Evolutionary conservation across 2,113 vertebrate genomes (phyloP).

Genomic region (Amazona vittata): DNA sequence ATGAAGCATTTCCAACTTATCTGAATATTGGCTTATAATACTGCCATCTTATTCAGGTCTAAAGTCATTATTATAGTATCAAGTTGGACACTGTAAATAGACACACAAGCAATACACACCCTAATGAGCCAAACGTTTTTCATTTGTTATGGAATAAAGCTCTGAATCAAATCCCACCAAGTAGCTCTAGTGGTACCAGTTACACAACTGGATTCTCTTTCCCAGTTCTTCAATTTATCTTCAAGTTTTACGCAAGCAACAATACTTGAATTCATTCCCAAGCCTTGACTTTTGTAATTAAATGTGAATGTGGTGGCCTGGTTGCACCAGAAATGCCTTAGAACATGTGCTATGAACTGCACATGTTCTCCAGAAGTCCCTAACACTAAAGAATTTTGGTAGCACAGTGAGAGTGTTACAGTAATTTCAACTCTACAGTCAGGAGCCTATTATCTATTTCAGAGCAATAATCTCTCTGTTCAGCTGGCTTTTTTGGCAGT

Average conservation of each 20-base stretch:
- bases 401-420: background rate
- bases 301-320: background rate
- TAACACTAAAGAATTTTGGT: background rate
- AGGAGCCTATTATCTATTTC: background rate
- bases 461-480: background rate
- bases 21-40: background rate
- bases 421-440: background rate
- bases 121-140: background rate
- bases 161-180: background rate
- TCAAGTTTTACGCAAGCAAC: background rate
- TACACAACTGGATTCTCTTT: background rate
- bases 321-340: background rate
- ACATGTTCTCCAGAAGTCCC: background rate
- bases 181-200: background rate
- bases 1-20: background rate
- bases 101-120: background rate
- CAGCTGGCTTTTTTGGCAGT: constrained; percentile 3
- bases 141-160: background rate
- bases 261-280: background rate
- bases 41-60: background rate
- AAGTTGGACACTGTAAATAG: background rate
- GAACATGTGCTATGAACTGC: background rate
- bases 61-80: background rate
- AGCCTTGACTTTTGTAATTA: background rate
- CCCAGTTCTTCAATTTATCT: background rate